These are phyloP conservation scores for Poeciliopsis turneri DNA, from an alignment of 2,797 vertebrate species.

Conservation along the genomic window DNA sequence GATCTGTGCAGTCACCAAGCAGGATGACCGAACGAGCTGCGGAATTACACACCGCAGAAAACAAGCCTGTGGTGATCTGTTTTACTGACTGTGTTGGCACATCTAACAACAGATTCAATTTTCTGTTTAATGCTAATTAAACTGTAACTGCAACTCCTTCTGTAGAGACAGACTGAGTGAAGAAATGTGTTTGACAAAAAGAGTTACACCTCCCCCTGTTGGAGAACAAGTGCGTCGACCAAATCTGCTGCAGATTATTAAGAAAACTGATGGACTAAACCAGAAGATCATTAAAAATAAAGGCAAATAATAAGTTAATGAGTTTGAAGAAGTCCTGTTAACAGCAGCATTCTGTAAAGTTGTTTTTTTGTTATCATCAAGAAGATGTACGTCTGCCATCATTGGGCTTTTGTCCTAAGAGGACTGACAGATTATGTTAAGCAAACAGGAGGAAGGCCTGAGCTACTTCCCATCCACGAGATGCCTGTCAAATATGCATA, in stretches of 20 bases:
- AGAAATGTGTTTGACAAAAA: conserved; percentile 37
- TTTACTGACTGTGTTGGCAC: conserved; percentile 31
- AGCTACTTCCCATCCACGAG: conserved; percentile 31
- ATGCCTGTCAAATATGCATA: conserved; percentile 66
- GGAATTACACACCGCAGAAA: conserved; percentile 19
- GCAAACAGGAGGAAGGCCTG: conserved; percentile 75
- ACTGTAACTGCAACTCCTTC: conserved; percentile 41
- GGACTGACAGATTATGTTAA: conserved; percentile 32
- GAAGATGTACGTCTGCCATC: conserved; percentile 38
- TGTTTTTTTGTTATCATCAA: conserved; percentile 38
- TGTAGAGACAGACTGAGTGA: conserved; percentile 21
- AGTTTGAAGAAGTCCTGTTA: conserved; percentile 1
- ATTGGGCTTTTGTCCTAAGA: conserved; percentile 18
- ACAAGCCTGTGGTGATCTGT: conserved; percentile 24
- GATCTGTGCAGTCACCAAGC: conserved; percentile 11
- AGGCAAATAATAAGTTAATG: not conserved
- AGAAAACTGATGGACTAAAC: not conserved
- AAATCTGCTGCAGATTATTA: not conserved
- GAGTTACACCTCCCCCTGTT: conserved; percentile 67
- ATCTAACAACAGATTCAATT: conserved; percentile 31
- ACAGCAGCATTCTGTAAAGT: conserved; percentile 37
- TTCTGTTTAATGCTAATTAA: conserved; percentile 50
- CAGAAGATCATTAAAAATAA: not conserved
- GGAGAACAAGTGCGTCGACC: conserved; percentile 48
- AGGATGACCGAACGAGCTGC: conserved; percentile 33